A percentile compares a stretch with the other conserved stretches of the same genome.
These are phyloP conservation scores for Burhinus bistriatus DNA, from an alignment of 2,113 vertebrate species.

Conservation along the genomic window DNA sequence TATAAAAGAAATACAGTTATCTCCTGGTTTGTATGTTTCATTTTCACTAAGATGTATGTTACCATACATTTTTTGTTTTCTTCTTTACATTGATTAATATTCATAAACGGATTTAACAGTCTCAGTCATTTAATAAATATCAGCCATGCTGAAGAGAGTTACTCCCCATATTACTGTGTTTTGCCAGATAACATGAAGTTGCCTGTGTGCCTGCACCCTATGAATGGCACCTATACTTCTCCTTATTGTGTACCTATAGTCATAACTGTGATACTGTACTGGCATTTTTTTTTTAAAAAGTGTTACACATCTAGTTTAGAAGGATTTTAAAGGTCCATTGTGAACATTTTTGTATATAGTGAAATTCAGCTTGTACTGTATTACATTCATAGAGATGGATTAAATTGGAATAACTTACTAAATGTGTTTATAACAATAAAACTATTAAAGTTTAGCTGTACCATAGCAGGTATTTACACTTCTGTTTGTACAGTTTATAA, in stretches of 20 bases:
- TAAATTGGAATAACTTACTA: slow-evolving; percentile 61
- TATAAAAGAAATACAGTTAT: neutral
- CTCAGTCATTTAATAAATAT: slow-evolving; percentile 33
- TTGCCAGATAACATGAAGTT: slow-evolving; percentile 26
- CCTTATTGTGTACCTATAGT: slow-evolving; percentile 44
- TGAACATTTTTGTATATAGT: slow-evolving; percentile 62
- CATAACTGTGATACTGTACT: slow-evolving; percentile 53
- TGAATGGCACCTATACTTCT: slow-evolving; percentile 47
- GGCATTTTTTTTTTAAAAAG: slow-evolving; percentile 29
- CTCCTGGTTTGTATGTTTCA: slow-evolving; percentile 58
- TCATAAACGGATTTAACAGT: slow-evolving; percentile 20
- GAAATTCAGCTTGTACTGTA: slow-evolving; percentile 58
- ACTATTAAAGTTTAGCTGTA: slow-evolving; percentile 61
- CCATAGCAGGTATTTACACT: slow-evolving; percentile 62
- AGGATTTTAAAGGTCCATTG: slow-evolving; percentile 49
- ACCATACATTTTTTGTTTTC: slow-evolving; percentile 52
- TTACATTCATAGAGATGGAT: slow-evolving; percentile 52
- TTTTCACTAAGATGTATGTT: slow-evolving; percentile 59
- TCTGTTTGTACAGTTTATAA: slow-evolving; percentile 72
- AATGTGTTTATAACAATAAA: slow-evolving; percentile 59
- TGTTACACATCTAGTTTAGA: slow-evolving; percentile 42
- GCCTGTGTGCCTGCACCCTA: slow-evolving; percentile 13
- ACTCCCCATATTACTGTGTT: slow-evolving; percentile 21
- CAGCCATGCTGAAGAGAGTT: slow-evolving; percentile 3
- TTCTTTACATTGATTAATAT: slow-evolving; percentile 32